These are phyloP conservation scores for Capromys pilorides DNA, from an alignment of 2,797 vertebrate genomes.

Conservation along the genomic window DNA sequence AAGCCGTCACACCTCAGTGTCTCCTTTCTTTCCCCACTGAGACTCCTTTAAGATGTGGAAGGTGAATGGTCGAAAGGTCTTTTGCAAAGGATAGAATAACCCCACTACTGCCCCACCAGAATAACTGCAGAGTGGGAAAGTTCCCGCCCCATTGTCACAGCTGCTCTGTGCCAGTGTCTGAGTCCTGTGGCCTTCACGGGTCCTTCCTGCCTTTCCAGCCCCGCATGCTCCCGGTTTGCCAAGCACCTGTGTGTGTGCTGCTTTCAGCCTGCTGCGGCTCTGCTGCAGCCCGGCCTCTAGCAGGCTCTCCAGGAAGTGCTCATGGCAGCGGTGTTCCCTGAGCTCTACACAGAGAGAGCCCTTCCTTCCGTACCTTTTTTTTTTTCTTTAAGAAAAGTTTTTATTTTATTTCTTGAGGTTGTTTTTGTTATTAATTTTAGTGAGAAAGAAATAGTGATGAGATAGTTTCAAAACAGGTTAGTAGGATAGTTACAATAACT, in stretches of 20 bases:
- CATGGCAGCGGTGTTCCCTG: background rate
- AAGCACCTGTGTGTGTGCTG: background rate
- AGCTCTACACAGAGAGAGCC: background rate
- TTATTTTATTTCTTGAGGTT: too few species aligned
- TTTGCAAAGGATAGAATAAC: background rate
- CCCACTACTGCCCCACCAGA: background rate
- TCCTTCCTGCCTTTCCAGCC: background rate
- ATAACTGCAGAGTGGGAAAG: background rate
- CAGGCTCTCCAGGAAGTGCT: background rate
- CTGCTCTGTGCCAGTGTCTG: background rate
- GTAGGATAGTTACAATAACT: too few species aligned
- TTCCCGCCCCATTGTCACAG: background rate
- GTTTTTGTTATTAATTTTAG: too few species aligned
- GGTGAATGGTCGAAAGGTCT: background rate
- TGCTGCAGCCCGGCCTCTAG: background rate
- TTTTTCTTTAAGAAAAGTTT: too few species aligned
- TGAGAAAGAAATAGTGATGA: too few species aligned
- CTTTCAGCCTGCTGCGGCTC: background rate
- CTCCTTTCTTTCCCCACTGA: constrained; percentile 22
- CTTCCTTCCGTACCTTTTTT: background rate
- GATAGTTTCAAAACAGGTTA: too few species aligned
- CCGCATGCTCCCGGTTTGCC: background rate
- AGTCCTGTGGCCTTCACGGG: background rate
- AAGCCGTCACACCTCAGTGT: background rate
- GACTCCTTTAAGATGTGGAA: constrained; percentile 40